phyloP scores from a whole-genome alignment of 2,113 vertebrate genomes.

The Menidia beryllina region DNA sequence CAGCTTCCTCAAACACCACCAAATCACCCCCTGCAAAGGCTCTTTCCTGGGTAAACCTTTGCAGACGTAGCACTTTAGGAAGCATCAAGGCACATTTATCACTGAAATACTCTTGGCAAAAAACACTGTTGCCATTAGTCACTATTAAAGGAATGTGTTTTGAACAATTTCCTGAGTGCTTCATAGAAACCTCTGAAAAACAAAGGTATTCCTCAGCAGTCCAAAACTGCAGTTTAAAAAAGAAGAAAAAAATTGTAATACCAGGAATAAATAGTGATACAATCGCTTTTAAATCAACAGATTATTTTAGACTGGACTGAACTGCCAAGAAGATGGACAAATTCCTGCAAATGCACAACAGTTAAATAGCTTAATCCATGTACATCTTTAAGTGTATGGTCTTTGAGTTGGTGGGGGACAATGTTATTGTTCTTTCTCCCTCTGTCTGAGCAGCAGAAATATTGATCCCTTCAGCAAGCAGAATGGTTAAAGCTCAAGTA shows the following conservation, averaged over 20 bases:
- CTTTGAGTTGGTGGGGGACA: constrained; percentile 1
- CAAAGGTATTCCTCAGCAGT: constrained; percentile 19
- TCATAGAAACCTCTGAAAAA: constrained; percentile 48
- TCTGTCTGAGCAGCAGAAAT: background rate
- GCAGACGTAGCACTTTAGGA: constrained; percentile 51
- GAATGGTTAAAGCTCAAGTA: background rate
- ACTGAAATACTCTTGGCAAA: constrained; percentile 56
- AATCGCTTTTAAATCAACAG: background rate
- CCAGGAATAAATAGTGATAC: constrained; percentile 7
- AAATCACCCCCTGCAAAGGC: constrained; percentile 24
- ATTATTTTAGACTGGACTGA: constrained; percentile 15
- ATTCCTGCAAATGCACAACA: too few species aligned
- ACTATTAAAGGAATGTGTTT: constrained; percentile 64
- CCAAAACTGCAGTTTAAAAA: constrained; percentile 16
- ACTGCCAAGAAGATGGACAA: background rate
- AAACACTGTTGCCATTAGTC: constrained; percentile 56
- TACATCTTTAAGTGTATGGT: background rate
- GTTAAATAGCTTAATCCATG: too few species aligned
- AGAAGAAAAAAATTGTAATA: background rate
- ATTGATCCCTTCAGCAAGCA: background rate
- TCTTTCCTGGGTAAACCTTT: constrained; percentile 38
- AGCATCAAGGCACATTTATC: constrained; percentile 65
- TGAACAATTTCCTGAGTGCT: constrained; percentile 29
- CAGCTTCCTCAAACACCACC: background rate
- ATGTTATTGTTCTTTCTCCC: fast-evolving